Evolutionary conservation across 2,888 invertebrate species (phyloP), one percentile per base, ranked within the genome.

Genomic region (Lepidocyrtoides sp.): DNA sequence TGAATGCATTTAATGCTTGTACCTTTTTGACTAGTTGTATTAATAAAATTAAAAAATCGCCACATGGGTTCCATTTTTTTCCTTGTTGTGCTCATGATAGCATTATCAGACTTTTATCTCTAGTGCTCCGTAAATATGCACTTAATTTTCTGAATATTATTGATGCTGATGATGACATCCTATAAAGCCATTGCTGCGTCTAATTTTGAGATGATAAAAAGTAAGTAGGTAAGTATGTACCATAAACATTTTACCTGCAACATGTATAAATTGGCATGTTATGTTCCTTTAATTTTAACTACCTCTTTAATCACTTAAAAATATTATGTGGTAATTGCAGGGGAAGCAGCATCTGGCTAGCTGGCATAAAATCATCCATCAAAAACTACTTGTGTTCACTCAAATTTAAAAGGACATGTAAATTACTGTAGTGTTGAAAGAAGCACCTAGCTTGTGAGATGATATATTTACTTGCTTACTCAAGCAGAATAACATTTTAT

Each of bases 351-450:
- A 84, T 84, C 82, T 89, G 89, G 54, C 17, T 32, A 10, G 82
- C 63, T 20, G 82, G 32, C 20, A 4, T 36, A 54, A 60, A 83
- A 82, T 29, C 83, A 83, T 89, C 48, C 41, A 89, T 82, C 89
- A 82, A 82, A 79, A 79, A 44, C 57, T 69, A 23, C 54, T 51
- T 60, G 17, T 83, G 83, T 60, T 54, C 57, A 60, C 82, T 60
- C 32, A 89, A 89, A 83, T 89, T 89, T 23, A 17, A 72, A 48
- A 72, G 26, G 82, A 89, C 82, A 75, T 89, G 48, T 83, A 84
- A 89, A 84, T 89, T 89, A 89, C 72, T 77, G n/a, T 44, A 51
- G 89, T 84, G 89, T 89, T 89, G 89, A 89, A 89, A 89, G 77
- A 66, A 66, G 75, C 79, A 89, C 77, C 75, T 83, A 29, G 17